Evolutionary conservation across 2,113 vertebrate species (phyloP), one percentile per base, ranked within the genome.

Genomic region (Lepus europaeus): DNA sequence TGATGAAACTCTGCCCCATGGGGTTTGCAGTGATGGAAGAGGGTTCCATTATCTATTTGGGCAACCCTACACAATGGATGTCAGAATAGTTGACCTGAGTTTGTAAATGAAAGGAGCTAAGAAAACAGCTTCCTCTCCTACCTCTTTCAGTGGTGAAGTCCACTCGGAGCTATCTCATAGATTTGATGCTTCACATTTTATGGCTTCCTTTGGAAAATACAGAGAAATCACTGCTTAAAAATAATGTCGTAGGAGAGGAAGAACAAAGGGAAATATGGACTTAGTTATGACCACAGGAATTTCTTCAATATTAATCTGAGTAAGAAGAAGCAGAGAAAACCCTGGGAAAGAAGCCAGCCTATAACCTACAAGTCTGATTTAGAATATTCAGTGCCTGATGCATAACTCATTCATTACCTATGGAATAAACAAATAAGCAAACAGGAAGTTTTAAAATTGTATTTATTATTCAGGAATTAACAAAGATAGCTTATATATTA

Each of bases 261-360:
- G 33, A 70, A 8, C 5, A 59, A 70, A 94, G 61, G 70, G 33
- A 91, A 31, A 6, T 36, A 53, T 86, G 56, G 25, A 39, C 17
- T 68, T 79, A 16, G 1, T 72, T 61, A 82, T 51, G 74, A 86
- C 39, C 4, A 19, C 11, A 17, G n/a, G 25, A 17, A n/a, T 77
- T 59, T 91, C 73, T 92, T 76, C 80, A 89, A 69, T 29, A 91
- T 59, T 76, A 63, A 77, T 84, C 53, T 77, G 17, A 86, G 33
- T 64, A 78, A 83, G 33, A 82, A 78, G n/a, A 89, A 90, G 49
- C 23, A 53, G 61, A 94, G 16, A 77, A 77, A 56, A 76, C 4
- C 31, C 45, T 66, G 11, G 5, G 23, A 74, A 31, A 83, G 31
- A 77, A 87, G 17, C 14, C 64, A 56, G 36, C 16, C 83, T 76